These are phyloP conservation scores for Oxyruncus cristatus DNA, from an alignment of 2,113 vertebrate species.

Conservation along the genomic window DNA sequence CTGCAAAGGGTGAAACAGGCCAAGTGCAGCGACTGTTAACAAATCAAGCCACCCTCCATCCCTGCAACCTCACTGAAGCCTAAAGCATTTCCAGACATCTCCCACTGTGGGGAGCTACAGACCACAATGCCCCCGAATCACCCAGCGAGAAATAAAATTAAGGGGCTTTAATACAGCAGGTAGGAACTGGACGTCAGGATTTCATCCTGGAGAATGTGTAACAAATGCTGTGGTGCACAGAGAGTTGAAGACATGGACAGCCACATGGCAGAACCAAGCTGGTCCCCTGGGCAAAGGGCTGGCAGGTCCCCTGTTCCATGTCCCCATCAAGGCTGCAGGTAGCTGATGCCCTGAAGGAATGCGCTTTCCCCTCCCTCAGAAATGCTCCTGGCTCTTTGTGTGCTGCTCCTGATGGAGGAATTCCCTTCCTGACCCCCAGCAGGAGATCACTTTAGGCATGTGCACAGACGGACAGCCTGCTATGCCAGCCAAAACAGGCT, in stretches of 20 bases:
- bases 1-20: slow-evolving; percentile 35
- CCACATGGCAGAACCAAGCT: not conserved
- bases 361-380: not conserved
- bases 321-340: not conserved
- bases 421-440: slow-evolving; percentile 1
- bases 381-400: slow-evolving; percentile 11
- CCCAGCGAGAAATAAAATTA: not conserved
- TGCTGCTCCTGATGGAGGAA: not conserved
- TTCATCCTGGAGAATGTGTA: not conserved
- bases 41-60: not conserved
- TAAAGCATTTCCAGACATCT: slow-evolving; percentile 39
- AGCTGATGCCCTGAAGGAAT: slow-evolving; percentile 24
- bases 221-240: not conserved
- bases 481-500: slow-evolving; percentile 35
- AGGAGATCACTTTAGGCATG: slow-evolving; percentile 30
- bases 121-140: slow-evolving; percentile 8
- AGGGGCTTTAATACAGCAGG: not conserved
- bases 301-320: not conserved
- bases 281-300: not conserved
- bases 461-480: slow-evolving; percentile 1
- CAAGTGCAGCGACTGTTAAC: not conserved
- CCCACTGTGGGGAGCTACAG: slow-evolving; percentile 72
- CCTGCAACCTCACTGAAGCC: not conserved
- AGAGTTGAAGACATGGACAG: not conserved
- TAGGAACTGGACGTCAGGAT: not conserved